A percentile compares a stretch with the other conserved stretches of the same genome.
Conservation (phyloP, 2,888 invertebrate species). For the Oxytorus armatus region DNA sequence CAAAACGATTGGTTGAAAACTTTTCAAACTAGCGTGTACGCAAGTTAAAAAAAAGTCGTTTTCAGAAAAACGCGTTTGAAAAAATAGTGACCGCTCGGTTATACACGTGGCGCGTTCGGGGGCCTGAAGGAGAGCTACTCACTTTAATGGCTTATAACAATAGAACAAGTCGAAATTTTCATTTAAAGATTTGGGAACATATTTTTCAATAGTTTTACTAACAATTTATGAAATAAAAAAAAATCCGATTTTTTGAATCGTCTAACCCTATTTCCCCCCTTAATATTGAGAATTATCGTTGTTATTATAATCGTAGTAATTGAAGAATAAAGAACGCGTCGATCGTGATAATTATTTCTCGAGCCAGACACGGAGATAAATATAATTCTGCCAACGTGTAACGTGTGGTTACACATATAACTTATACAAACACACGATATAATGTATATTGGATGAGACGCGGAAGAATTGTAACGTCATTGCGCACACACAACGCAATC, state of each 20-base stretch:
- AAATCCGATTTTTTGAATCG: not conserved
- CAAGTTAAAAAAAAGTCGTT: no score
- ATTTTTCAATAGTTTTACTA: no score
- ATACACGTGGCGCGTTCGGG: no score
- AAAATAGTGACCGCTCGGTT: no score
- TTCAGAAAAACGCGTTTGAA: no score
- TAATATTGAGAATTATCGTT: not conserved
- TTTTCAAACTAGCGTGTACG: no score
- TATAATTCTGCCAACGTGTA: constrained; percentile 5
- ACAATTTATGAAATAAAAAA: no score
- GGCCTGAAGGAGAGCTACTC: no score
- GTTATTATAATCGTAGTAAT: not conserved
- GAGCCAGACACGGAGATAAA: constrained; percentile 20
- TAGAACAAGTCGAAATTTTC: no score
- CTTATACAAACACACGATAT: not conserved
- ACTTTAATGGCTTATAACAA: no score
- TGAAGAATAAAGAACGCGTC: constrained; percentile 18
- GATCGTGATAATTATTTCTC: constrained; percentile 37
- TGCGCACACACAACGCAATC: constrained; percentile 56
- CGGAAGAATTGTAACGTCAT: constrained; percentile 58
- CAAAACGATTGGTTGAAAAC: no score
- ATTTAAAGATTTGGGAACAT: no score
- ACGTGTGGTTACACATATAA: constrained; percentile 19
- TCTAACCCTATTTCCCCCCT: not conserved
- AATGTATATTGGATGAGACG: constrained; percentile 20